Evolutionary conservation across 1,140 invertebrate genomes (phyloP), one percentile per base, ranked within the genome.

Genomic region (Caenorhabditis briggsae): DNA sequence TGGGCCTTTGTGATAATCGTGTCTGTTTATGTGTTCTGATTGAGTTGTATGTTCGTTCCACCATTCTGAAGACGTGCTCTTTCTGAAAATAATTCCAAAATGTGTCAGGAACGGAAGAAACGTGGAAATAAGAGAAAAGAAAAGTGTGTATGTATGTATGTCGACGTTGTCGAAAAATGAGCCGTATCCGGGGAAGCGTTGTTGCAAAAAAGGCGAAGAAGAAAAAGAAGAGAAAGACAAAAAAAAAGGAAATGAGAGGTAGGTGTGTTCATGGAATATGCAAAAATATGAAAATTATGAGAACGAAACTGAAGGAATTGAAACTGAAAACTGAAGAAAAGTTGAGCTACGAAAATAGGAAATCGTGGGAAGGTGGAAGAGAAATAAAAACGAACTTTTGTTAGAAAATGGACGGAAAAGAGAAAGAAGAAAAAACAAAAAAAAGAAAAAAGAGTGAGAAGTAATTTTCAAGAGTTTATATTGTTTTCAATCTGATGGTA

Each of bases 1-100:
- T 50, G 7, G 70, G 70, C 23, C 70, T 78, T 11, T 78, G 70
- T 78, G 70, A 48, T 25, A 78, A 23, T 53, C 70, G 43, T 11
- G 70, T 78, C 70, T 78, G 70, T 41, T 48, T 78, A 41, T 78
- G 70, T 43, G 70, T 50, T 78, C 70, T 78, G n/a, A 78, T 78
- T 6, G 70, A 78, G 33, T 78, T 78, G 23, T 78, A 78, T 78
- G 70, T 50, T 43, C 70, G 18, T 78, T 78, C 70, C 46, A 78
- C 46, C 70, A 78, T 78, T 23, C 50, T 78, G 12, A 20, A n/a
- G 18, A 23, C 50, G 6, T 50, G 70, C 50, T 50, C 33, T 33
- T 33, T 33, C 70, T 78, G 70, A 50, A 78, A 78, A 12, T 46
- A 3, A 11, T 33, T 33, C 33, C 33, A 33, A n/a, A 58, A 58